phyloP scores from a whole-genome alignment of 2,797 vertebrate genomes.

The Platyrinchus mystaceus region DNA sequence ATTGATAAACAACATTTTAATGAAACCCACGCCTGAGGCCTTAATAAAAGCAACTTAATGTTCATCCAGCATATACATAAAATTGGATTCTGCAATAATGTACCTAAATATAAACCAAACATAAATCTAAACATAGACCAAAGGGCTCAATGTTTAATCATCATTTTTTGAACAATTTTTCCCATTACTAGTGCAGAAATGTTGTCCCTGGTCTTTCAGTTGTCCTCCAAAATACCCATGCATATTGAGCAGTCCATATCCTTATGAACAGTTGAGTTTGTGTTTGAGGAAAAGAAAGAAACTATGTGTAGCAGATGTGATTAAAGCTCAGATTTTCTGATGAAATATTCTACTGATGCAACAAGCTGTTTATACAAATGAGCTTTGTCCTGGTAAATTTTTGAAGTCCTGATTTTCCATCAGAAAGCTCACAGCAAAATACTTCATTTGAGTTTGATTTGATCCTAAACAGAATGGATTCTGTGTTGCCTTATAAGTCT shows the following conservation, averaged over 20 bases:
- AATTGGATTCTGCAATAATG: not conserved
- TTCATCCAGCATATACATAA: not conserved
- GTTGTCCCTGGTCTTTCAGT: not conserved
- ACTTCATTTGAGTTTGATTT: not conserved
- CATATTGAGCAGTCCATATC: not conserved
- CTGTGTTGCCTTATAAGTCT: not conserved
- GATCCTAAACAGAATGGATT: not conserved
- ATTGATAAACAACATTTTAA: not conserved
- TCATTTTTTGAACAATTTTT: not conserved
- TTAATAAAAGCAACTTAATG: not conserved
- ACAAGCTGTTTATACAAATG: not conserved
- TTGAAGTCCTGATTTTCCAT: not conserved
- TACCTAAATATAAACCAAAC: not conserved
- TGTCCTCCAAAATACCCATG: not conserved
- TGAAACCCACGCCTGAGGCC: not conserved
- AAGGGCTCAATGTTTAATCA: not conserved
- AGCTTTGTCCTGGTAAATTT: not conserved
- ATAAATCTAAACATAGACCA: not conserved
- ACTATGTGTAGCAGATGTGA: not conserved
- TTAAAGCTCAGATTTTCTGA: not conserved
- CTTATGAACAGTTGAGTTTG: not conserved
- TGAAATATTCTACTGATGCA: not conserved
- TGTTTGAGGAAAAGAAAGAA: not conserved
- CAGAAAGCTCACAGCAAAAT: not conserved
- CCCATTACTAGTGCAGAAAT: not conserved